A percentile compares a stretch with the other conserved stretches of the same genome.
These are phyloP conservation scores for Eumacrocentrus americanus DNA, from an alignment of 2,888 invertebrate species.

Conservation along the genomic window DNA sequence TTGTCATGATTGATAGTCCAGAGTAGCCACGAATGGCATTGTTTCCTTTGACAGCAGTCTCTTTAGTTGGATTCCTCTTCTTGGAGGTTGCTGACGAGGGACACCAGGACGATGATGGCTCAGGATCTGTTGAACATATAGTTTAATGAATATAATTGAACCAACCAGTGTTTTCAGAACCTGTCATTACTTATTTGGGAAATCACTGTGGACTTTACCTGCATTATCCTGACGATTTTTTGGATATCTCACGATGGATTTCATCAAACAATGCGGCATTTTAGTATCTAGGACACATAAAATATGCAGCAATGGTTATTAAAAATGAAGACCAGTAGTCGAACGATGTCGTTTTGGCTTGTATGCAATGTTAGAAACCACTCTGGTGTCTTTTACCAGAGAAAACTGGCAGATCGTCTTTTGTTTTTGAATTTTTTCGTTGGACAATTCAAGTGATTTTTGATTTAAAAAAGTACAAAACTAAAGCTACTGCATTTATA, in stretches of 20 bases:
- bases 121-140: not conserved
- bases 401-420: not conserved
- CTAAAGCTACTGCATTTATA: no score
- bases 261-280: constrained; percentile 56
- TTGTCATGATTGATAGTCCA: constrained; percentile 53
- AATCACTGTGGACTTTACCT: constrained; percentile 39
- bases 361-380: no score
- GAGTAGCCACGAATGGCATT: constrained; percentile 47
- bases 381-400: not conserved
- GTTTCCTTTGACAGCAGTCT: constrained; percentile 39
- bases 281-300: not conserved
- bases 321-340: not conserved
- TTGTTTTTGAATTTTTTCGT: no score
- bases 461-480: no score
- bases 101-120: not conserved
- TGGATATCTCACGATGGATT: constrained; percentile 50
- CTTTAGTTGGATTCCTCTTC: constrained; percentile 42
- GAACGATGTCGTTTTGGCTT: not conserved
- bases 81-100: constrained; percentile 17
- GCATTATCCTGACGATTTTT: constrained; percentile 33
- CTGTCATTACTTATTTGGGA: not conserved
- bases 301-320: not conserved
- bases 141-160: not conserved
- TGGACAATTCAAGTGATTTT: no score
- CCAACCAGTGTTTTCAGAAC: not conserved